These are phyloP conservation scores for Glaucopsyche alexis DNA, from an alignment of 2,888 invertebrate genomes.

Conservation along the genomic window DNA sequence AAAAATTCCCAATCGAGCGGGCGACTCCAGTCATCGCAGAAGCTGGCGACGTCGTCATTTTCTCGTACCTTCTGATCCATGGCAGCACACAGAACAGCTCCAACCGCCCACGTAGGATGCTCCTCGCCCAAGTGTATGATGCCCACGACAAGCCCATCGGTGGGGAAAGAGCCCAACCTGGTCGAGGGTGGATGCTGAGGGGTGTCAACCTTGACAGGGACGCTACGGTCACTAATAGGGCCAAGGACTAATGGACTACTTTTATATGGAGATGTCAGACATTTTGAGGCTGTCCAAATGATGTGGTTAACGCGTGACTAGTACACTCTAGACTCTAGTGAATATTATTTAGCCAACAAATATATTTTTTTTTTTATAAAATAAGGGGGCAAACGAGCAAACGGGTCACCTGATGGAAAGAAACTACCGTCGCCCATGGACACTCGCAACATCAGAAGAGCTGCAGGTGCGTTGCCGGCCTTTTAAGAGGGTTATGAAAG, in stretches of 20 bases:
- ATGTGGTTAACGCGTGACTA: neutral
- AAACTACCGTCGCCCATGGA: no score
- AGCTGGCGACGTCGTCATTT: slow-evolving; percentile 79
- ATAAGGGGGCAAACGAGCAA: no score
- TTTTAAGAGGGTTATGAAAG: no score
- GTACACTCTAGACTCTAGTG: no score
- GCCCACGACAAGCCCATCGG: slow-evolving; percentile 76
- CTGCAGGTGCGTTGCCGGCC: no score
- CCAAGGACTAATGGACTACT: slow-evolving; percentile 32
- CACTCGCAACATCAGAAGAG: no score
- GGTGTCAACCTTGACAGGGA: slow-evolving; percentile 66
- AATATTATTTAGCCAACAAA: no score
- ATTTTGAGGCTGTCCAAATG: neutral
- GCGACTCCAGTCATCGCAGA: slow-evolving; percentile 75
- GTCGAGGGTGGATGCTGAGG: slow-evolving; percentile 77
- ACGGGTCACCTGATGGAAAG: no score
- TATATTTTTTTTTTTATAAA: no score
- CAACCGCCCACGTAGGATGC: slow-evolving; percentile 71
- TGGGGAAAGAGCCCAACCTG: slow-evolving; percentile 64
- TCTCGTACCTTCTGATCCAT: slow-evolving; percentile 80
- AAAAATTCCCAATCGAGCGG: slow-evolving; percentile 66
- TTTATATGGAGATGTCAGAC: neutral
- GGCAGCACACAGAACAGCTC: slow-evolving; percentile 79
- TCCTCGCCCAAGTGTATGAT: slow-evolving; percentile 73
- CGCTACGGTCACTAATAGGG: slow-evolving; percentile 49